Evolutionary conservation across 2,797 vertebrate genomes (phyloP).

Genomic region (Coendou prehensilis): DNA sequence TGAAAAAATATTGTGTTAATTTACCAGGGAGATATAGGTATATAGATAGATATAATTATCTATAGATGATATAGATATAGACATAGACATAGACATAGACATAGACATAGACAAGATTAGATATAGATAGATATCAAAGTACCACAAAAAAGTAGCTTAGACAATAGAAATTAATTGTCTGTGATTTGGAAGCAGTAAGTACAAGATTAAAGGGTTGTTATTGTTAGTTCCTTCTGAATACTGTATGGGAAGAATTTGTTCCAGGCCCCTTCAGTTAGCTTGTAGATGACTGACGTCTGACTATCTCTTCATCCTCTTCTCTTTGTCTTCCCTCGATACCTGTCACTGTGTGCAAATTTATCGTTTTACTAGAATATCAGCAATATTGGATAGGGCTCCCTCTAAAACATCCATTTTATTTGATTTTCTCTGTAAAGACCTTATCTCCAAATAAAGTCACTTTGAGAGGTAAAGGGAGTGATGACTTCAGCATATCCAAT

Average conservation of each 20-base stretch:
- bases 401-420: background rate
- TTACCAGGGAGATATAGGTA: background rate
- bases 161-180: background rate
- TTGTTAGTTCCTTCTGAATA: too few relatives aligned
- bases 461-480: background rate
- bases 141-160: background rate
- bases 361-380: background rate
- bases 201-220: background rate
- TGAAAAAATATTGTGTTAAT: background rate
- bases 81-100: too few relatives aligned
- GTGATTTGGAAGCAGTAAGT: background rate
- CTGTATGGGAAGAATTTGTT: background rate
- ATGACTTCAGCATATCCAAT: background rate
- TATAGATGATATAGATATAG: too few relatives aligned
- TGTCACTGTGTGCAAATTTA: background rate
- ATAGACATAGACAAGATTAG: too few relatives aligned
- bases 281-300: background rate
- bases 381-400: background rate
- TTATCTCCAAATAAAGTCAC: background rate
- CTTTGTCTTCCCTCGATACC: too few relatives aligned
- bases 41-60: too few relatives aligned
- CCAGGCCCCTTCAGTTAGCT: background rate
- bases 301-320: background rate
- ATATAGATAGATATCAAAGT: background rate
- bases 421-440: background rate